Evolutionary conservation across 2,113 vertebrate species (phyloP).

Genomic region (Pseudopodoces humilis): DNA sequence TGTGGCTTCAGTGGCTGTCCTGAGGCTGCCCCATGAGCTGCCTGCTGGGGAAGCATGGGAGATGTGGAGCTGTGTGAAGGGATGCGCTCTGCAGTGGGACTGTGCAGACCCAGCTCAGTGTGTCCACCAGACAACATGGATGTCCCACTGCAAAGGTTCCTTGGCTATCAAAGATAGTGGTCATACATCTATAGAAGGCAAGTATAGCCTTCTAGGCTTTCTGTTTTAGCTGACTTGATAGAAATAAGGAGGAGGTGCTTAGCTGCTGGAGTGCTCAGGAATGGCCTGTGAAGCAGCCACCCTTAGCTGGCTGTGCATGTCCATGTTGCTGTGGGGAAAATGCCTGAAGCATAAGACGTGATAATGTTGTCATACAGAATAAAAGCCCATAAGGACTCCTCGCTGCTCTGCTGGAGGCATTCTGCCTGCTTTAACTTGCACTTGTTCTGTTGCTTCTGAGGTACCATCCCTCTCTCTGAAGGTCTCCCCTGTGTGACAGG

Average conservation of each 20-base stretch:
- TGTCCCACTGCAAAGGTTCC: accelerated
- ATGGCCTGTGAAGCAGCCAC: not conserved
- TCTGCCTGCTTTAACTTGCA: not conserved
- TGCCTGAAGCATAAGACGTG: not conserved
- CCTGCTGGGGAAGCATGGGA: not conserved
- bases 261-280: not conserved
- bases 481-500: not conserved
- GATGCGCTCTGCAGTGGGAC: not conserved
- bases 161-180: not conserved
- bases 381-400: not conserved
- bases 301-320: not conserved
- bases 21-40: not conserved
- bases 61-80: not conserved
- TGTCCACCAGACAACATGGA: accelerated
- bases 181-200: not conserved
- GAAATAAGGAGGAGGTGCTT: not conserved
- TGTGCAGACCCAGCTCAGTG: not conserved
- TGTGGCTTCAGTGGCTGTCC: not conserved
- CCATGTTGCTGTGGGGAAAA: not conserved
- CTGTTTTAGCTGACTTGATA: not conserved
- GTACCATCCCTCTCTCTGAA: not conserved
- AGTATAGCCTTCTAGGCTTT: not conserved
- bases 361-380: not conserved
- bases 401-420: not conserved
- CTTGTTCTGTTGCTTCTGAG: not conserved